Evolutionary conservation across 2,113 vertebrate genomes (phyloP).

Genomic region (Albula goreensis): DNA sequence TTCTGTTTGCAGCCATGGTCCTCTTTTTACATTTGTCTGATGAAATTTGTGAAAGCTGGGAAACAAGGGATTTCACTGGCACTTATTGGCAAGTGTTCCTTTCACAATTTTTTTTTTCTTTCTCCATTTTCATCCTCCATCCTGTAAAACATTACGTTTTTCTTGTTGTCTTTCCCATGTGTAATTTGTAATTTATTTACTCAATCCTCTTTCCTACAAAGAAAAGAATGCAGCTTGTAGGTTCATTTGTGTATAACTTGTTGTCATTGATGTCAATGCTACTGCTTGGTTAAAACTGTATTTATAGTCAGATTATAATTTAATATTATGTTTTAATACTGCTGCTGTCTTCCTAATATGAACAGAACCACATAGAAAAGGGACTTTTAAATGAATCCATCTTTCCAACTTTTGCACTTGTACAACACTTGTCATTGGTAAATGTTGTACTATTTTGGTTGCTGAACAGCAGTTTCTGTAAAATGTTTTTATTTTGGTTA

Average conservation of each 20-base stretch:
- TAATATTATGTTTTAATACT: neutral
- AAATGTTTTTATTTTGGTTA: neutral
- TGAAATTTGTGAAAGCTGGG: neutral
- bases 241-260: neutral
- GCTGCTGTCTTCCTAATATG: neutral
- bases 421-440: neutral
- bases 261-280: neutral
- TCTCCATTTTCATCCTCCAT: too few species aligned
- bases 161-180: neutral
- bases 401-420: neutral
- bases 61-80: too few species aligned
- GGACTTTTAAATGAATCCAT: neutral
- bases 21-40: neutral
- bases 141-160: too few species aligned
- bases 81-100: too few species aligned
- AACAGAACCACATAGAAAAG: neutral
- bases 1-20: neutral
- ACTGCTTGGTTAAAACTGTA: neutral
- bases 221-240: neutral
- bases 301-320: neutral
- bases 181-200: neutral
- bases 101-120: too few species aligned
- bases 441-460: neutral
- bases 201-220: neutral
- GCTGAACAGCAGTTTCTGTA: too few species aligned